Evolutionary conservation across 2,113 vertebrate genomes (phyloP), one percentile per base, ranked within the genome.

Genomic region (Myotis yumanensis): DNA sequence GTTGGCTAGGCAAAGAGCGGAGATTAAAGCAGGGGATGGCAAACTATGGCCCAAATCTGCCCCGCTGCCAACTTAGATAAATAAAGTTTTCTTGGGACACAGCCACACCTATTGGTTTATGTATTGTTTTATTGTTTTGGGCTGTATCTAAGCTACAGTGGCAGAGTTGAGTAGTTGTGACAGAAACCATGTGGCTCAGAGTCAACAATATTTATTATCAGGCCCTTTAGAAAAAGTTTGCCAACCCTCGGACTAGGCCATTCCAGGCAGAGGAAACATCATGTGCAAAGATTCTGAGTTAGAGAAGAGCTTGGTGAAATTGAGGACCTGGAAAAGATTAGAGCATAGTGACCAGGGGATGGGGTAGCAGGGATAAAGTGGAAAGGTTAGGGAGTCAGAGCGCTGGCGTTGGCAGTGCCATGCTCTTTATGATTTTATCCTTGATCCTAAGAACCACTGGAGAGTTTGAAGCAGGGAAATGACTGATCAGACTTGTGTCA

Each of bases 221-320:
- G 32, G 32, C 57, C 7, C 37, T 87, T 94, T 83, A 77, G 79
- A 68, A 88, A 77, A 94, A 82, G 40, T 75, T 94, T 89, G 43
- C 64, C 51, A 82, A 12, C 37, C 43, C 22, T 89, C 91, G 43
- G 23, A 25, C 94, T 85, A 68, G 90, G 91, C 46, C 12, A 37
- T 76, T 84, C 3, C 2, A 86, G 48, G 28, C 51, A 92, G 88
- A 64, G 37, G 84, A 93, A 89, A 64, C 4, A 71, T 20, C n/a
- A 76, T 81, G 7, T 62, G 15, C 11, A 51, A 23, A 93, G 54
- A 73, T 72, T 95, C 35, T 92, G 51, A 75, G 43, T 64, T 81
- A 94, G 79, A 86, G 86, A 86, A 71, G 71, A 72, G 14, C 25
- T 66, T 93, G 35, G 22, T 64, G 54, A 87, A 40, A 43, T n/a